Conservation (phyloP, 2,797 vertebrate species). For the Limnodromus scolopaceus region DNA sequence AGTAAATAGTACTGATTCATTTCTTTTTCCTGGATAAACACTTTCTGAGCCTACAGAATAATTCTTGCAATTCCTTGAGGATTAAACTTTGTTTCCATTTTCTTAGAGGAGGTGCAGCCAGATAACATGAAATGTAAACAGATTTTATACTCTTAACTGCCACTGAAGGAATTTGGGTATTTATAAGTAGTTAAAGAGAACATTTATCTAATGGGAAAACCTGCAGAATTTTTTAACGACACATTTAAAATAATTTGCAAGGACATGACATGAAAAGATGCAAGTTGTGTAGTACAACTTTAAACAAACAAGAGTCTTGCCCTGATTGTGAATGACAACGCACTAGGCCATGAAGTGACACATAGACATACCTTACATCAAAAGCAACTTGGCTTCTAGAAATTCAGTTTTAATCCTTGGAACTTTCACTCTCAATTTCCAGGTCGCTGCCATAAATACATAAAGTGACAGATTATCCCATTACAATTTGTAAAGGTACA, state of each 20-base stretch:
- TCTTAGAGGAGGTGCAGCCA: not conserved
- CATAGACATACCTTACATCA: not conserved
- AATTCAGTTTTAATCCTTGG: not conserved
- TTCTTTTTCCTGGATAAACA: not conserved
- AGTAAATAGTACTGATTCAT: not conserved
- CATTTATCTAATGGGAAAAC: not conserved
- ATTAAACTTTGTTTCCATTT: not conserved
- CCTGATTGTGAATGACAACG: not conserved
- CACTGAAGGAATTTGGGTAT: not conserved
- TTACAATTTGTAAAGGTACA: not conserved
- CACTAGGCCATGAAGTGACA: not conserved
- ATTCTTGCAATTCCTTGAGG: not conserved
- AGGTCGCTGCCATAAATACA: not conserved
- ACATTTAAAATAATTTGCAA: not conserved
- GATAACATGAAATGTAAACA: not conserved
- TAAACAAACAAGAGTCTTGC: not conserved
- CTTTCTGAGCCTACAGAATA: not conserved
- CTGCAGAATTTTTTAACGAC: not conserved
- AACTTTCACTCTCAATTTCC: not conserved
- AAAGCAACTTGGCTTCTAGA: not conserved
- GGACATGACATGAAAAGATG: not conserved
- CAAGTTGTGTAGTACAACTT: not conserved
- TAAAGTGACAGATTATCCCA: not conserved
- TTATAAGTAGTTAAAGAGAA: not conserved
- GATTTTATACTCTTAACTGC: not conserved